These are phyloP conservation scores for Molanna angustata DNA, from an alignment of 2,888 invertebrate species.

Conservation along the genomic window DNA sequence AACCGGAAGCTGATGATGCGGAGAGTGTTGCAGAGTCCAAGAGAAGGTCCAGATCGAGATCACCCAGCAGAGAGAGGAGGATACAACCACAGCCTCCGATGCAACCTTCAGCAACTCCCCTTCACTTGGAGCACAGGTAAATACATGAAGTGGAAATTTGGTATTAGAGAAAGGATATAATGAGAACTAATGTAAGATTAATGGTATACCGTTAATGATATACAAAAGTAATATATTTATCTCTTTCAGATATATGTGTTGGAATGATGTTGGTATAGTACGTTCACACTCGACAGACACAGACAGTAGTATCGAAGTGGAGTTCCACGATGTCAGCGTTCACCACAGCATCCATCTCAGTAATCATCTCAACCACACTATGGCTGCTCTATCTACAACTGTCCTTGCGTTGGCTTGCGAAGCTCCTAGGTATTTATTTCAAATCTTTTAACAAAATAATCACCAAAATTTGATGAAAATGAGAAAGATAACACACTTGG, in stretches of 20 bases:
- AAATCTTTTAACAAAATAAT: constrained; percentile 62
- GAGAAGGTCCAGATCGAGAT: constrained; percentile 37
- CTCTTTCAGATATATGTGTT: constrained; percentile 65
- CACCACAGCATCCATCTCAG: constrained; percentile 89
- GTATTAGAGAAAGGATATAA: background rate
- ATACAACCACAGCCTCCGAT: constrained; percentile 76
- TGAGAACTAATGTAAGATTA: background rate
- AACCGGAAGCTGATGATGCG: constrained; percentile 39
- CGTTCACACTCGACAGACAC: constrained; percentile 73
- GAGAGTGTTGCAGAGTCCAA: constrained; percentile 38
- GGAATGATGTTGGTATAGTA: constrained; percentile 93
- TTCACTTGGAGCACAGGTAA: constrained; percentile 74
- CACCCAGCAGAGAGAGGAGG: constrained; percentile 34
- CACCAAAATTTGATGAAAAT: constrained; percentile 44
- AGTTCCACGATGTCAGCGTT: constrained; percentile 88
- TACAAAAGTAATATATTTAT: too few species aligned
- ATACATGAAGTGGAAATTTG: background rate
- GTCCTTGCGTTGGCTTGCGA: constrained; percentile 78
- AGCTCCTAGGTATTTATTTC: constrained; percentile 56
- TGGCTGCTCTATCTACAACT: constrained; percentile 81
- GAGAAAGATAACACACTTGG: too few species aligned
- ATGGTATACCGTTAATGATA: background rate
- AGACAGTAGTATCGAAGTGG: constrained; percentile 85
- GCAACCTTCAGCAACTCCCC: constrained; percentile 87
- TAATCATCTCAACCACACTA: constrained; percentile 80